A percentile compares a stretch with the other conserved stretches of the same genome.
These are phyloP conservation scores for Ptychochromis oligacanthus DNA, from an alignment of 2,113 vertebrate species.

Conservation along the genomic window DNA sequence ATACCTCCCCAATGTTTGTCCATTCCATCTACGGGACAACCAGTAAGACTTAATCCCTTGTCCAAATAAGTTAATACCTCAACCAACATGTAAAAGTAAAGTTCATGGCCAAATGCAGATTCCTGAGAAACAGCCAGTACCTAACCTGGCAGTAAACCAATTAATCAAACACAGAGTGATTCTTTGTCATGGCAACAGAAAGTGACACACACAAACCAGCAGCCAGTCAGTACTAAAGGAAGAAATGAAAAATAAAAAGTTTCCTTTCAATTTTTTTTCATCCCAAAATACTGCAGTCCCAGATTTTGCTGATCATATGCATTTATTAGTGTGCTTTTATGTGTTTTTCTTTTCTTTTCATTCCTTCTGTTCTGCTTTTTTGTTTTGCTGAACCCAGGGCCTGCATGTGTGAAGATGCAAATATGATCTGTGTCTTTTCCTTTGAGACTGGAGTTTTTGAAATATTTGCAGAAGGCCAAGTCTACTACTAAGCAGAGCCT, in stretches of 20 bases:
- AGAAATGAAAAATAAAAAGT: neutral
- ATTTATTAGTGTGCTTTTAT: neutral
- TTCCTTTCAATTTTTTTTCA: neutral
- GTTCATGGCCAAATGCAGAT: conserved; percentile 74
- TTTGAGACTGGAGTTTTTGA: conserved; percentile 34
- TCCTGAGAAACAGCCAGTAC: conserved; percentile 59
- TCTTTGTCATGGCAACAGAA: conserved; percentile 40
- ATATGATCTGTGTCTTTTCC: conserved; percentile 33
- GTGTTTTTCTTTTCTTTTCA: neutral
- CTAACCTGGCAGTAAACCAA: conserved; percentile 66
- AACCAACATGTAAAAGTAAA: conserved; percentile 75
- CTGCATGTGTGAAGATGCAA: conserved; percentile 55
- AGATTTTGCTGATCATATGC: neutral
- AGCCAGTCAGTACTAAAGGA: neutral
- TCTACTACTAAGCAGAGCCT: conserved; percentile 24
- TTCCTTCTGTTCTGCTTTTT: neutral
- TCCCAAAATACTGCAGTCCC: neutral
- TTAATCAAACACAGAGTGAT: conserved; percentile 56
- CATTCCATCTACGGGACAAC: conserved; percentile 70
- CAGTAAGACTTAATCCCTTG: conserved; percentile 67
- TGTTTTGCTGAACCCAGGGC: neutral
- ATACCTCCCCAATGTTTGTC: conserved; percentile 66
- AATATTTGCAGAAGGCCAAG: neutral
- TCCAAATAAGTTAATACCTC: conserved; percentile 76
- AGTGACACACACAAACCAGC: conserved; percentile 12